These are phyloP conservation scores for Dynastes maya DNA, from an alignment of 2,888 invertebrate species.

Conservation along the genomic window DNA sequence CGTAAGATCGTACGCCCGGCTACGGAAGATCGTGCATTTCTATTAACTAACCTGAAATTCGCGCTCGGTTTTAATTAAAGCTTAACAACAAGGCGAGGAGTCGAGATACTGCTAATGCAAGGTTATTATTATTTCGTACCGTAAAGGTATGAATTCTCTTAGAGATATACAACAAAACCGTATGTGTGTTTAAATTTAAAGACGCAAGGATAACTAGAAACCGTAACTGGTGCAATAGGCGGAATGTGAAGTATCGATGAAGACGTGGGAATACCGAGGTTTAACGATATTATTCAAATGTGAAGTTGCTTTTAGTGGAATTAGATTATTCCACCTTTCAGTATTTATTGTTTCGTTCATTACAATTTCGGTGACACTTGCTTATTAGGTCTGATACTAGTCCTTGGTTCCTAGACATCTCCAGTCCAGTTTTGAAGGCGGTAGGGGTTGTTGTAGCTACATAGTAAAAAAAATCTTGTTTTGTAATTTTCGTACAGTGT, in stretches of 20 bases:
- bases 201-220: conserved; percentile 13
- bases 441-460: too few species aligned
- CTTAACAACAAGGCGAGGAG: background rate
- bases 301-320: too few species aligned
- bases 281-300: background rate
- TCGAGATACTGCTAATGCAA: conserved; percentile 2
- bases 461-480: too few species aligned
- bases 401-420: too few species aligned
- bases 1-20: background rate
- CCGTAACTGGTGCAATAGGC: conserved; percentile 26
- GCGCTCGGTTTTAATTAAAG: conserved; percentile 38
- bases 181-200: conserved; percentile 37
- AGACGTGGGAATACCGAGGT: conserved; percentile 38
- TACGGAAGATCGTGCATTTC: conserved; percentile 1
- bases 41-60: conserved; percentile 22
- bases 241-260: conserved; percentile 27
- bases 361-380: too few species aligned
- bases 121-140: background rate
- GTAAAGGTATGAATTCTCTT: background rate
- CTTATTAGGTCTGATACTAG: too few species aligned
- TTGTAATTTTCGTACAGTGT: too few species aligned
- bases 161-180: background rate
- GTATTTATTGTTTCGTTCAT: too few species aligned
- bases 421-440: too few species aligned
- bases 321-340: too few species aligned